Percentiles rank a stretch among this genome's conserved stretches.
phyloP scores from a whole-genome alignment of 2,888 invertebrate species.

The Caprella mutica region DNA sequence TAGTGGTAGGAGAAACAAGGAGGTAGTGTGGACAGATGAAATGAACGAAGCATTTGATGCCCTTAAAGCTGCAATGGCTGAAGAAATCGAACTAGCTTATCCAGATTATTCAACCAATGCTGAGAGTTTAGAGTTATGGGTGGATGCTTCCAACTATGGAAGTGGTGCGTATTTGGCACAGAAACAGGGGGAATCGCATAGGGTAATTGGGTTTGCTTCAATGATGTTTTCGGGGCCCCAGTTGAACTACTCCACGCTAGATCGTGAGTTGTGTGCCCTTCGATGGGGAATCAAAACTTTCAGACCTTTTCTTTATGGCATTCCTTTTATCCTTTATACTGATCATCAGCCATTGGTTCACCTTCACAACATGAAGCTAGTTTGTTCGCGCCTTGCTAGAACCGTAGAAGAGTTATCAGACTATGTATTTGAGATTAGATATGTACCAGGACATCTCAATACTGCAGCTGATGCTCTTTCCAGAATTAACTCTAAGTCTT shows the following conservation, averaged over 20 bases:
- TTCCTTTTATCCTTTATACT: neutral
- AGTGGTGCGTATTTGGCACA: neutral
- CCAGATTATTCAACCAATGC: neutral
- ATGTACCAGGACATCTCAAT: no score
- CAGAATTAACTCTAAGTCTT: no score
- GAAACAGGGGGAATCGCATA: neutral
- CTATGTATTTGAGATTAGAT: no score
- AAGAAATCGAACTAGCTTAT: neutral
- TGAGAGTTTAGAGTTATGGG: neutral
- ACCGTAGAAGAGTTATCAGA: no score
- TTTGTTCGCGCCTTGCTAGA: no score
- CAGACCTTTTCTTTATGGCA: neutral
- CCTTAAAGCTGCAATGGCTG: neutral
- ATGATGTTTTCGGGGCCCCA: neutral
- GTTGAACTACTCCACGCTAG: neutral
- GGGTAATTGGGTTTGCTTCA: neutral
- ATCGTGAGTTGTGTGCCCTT: neutral
- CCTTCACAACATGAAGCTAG: no score
- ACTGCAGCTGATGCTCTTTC: no score
- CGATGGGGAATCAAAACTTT: neutral
- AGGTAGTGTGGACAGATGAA: neutral
- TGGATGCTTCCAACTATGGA: neutral
- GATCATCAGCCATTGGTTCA: no score
- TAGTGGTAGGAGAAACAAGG: neutral
- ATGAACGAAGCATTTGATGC: neutral